Base-by-base conservation (phyloP, 1,140 invertebrate genomes). In the Macrostomum lignano region DNA sequence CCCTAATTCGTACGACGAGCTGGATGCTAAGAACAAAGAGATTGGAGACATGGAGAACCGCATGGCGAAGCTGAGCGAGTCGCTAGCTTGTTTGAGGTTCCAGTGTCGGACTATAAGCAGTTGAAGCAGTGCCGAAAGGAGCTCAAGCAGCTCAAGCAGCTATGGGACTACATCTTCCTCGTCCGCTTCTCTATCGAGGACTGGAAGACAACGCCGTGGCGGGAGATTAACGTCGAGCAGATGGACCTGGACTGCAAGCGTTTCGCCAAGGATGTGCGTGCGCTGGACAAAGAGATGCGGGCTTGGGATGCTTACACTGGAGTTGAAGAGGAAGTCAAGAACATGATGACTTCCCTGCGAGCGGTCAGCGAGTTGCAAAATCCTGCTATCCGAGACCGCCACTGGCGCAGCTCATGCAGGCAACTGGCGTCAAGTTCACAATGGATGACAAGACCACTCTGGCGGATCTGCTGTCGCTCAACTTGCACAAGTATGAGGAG, bases 211-310 rank as follows among this genome's bases (percentile, higher is more conserved):
- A 88, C 79, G 1, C 74, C 74, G 2, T 93, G 81, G 82, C 66
- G 74, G 31, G 76, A 82, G 50, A 79, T 91, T 30, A 78, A 91
- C 55, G 77, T 88, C 21, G 82, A 93, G 58, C 82, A 81, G 46
- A 86, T 93, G 79, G 82, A 93, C 46, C 78, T 88, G 42, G 81
- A 91, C 58, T 88, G 81, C 52, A 93, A 91, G 54, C 81, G 81
- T 48, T 88, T 88, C 58, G 74, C 78, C 1, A 88, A 88, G 56
- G 47, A 54, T 35, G 49, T 54, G 40, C 37, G 44, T 28, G 66
- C 66, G 9, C 55, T 91, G 36, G 78, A 86, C 49, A 86, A 82
- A 47, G 74, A 84, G 37, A 69, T 74, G 54, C 66, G 74, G 43
- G 46, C 51, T 25, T 93, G 82, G 81, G 74, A 86, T 45, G 71